Evolutionary conservation across 2,888 invertebrate species (phyloP), one percentile per base, ranked within the genome.

Genomic region (Pyrrhosoma nymphula): DNA sequence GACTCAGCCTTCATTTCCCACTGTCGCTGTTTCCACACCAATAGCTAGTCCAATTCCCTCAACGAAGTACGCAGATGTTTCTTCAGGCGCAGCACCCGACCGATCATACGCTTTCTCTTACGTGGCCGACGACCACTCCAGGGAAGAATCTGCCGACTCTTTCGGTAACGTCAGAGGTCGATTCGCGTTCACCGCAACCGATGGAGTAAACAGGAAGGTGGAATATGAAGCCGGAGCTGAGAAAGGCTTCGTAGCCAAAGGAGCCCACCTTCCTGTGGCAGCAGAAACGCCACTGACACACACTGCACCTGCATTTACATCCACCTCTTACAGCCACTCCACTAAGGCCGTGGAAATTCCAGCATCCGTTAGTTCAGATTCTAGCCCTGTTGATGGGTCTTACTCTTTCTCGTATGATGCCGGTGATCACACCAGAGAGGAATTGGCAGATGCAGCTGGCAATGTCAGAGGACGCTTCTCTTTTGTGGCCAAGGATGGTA

Each of bases 141-240:
- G 97, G 55, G 96, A 96, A 30, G 97, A 97, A 96, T 96, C 96
- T 82, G 96, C 96, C 56, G 97, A 97, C 96, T 96, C 96, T 12
- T 95, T 96, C 26, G 97, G 97, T 75, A 96, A 96, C 96, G 96
- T 96, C 0, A 93, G 95, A 30, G 96, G 96, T 8, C 96, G 95
- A 69, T 96, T 95, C 93, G 95, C 96, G 39, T 96, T 96, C 95
- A 95, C 95, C 18, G 96, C 95, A 1, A 96, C 95, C 20, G 96
- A 95, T 56, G 96, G 96, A 88, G 96, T 95, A 55, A 95, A 95
- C 26, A 95, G 96, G 39, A 95, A 95, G 60, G 95, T 96, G 2
- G 95, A 96, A 35, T 96, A 96, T 95, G 95, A 96, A 47, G 96
- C 96, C n/a, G 96, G 96, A n/a, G 95, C 96, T 0, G 95, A 95